These are phyloP conservation scores for Anguilla marmorata DNA, from an alignment of 2,797 vertebrate genomes.

Conservation along the genomic window DNA sequence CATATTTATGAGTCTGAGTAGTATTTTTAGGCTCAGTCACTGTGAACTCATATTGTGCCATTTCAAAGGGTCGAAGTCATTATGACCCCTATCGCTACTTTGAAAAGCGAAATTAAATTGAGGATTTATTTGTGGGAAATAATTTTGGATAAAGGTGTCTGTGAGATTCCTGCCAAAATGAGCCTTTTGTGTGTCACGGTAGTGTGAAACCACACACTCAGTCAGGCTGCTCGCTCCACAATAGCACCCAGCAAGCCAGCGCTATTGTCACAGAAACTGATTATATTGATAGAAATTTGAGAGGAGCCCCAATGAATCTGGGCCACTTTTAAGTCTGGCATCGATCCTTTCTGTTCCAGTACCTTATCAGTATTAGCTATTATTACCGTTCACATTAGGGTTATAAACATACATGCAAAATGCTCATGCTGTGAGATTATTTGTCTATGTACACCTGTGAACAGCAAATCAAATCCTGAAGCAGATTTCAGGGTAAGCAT, in stretches of 20 bases:
- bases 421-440: not conserved
- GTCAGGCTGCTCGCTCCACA: not conserved
- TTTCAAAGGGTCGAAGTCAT: not conserved
- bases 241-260: not conserved
- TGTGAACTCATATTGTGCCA: not conserved
- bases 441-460: not conserved
- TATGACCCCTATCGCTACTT: not conserved
- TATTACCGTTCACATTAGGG: not conserved
- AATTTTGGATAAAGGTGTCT: not conserved
- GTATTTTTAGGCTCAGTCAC: not conserved
- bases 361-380: not conserved
- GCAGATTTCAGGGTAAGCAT: not conserved
- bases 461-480: not conserved
- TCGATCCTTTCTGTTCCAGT: not conserved
- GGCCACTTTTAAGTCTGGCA: not conserved
- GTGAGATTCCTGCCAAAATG: not conserved
- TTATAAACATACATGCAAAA: not conserved
- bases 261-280: not conserved
- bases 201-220: not conserved
- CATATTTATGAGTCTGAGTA: not conserved
- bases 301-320: not conserved
- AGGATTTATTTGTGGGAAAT: not conserved
- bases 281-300: slow-evolving; percentile 4
- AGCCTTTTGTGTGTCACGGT: not conserved
- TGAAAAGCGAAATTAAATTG: not conserved